phyloP scores from a whole-genome alignment of 2,113 vertebrate genomes.

The Anthoscopus minutus region DNA sequence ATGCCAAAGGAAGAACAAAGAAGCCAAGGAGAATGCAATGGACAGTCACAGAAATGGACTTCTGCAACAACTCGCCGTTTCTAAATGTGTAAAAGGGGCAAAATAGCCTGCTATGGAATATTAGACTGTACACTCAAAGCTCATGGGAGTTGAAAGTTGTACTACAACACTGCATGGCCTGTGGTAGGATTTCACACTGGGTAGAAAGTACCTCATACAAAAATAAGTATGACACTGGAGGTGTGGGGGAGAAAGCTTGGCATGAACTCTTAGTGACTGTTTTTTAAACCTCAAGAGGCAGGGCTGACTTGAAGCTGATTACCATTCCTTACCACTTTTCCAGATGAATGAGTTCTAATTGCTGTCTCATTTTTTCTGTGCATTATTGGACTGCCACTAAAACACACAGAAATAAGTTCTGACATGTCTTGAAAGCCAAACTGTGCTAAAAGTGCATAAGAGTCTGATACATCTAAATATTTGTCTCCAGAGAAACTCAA shows the following conservation, averaged over 20 bases:
- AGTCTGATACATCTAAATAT: not conserved
- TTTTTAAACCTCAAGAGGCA: not conserved
- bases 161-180: not conserved
- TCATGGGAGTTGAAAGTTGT: not conserved
- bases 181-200: not conserved
- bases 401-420: conserved; percentile 2
- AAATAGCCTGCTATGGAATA: not conserved
- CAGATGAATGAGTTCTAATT: not conserved
- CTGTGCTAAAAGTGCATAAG: not conserved
- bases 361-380: not conserved
- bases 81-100: not conserved
- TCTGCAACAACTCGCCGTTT: not conserved
- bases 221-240: not conserved
- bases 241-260: fast-evolving
- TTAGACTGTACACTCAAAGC: not conserved
- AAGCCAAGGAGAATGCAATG: not conserved
- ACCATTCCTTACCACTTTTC: not conserved
- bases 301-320: not conserved
- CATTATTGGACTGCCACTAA: not conserved
- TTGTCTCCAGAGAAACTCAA: not conserved
- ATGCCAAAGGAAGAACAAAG: not conserved
- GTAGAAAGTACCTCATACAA: not conserved
- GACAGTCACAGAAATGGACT: not conserved
- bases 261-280: not conserved
- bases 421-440: not conserved